Base-by-base conservation (phyloP, 1,140 invertebrate genomes). In the Polypedilum pembai region DNA sequence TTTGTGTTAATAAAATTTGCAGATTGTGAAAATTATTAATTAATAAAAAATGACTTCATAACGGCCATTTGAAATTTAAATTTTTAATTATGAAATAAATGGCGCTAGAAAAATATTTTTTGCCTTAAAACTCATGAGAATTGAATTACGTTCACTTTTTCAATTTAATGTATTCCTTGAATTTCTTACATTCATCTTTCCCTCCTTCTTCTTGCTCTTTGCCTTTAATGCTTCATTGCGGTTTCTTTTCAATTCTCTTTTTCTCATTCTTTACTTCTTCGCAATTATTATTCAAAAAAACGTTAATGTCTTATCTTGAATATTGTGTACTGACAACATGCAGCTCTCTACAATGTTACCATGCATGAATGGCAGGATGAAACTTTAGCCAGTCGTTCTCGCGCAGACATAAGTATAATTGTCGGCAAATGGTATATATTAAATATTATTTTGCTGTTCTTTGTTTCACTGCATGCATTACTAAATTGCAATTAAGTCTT, bases 401-500 rank as follows among this genome's bases (percentile, higher is more conserved):
- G 12, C n/a, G 45, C 45, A 56, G 45, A 56, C 45, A 56, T 56
- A 56, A 56, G n/a, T 15, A 56, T 56, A 56, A 56, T 56, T 56
- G 45, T 56, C 45, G 45, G 45, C 45, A 56, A 56, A 56, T 56
- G 45, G 45, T n/a, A 56, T 15, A n/a, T n/a, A n/a, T 56, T 56
- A n/a, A 56, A 56, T 56, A 56, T 12, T 56, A n/a, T 56, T 56
- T 15, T 56, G 12, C n/a, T n/a, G 12, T 12, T 56, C 12, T 56
- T 56, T 56, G 12, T n/a, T 12, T 56, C 45, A 12, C n/a, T 15
- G 10, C 10, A n/a, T 56, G 45, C 45, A 56, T 56, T 56, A 15
- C 45, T 56, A 56, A 56, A 56, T 56, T 56, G 45, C 45, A 56
- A 56, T 56, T 56, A 56, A 56, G 45, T 56, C 45, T 56, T 56